These are phyloP conservation scores for Brenthis ino DNA, from an alignment of 2,888 invertebrate genomes.

Conservation along the genomic window DNA sequence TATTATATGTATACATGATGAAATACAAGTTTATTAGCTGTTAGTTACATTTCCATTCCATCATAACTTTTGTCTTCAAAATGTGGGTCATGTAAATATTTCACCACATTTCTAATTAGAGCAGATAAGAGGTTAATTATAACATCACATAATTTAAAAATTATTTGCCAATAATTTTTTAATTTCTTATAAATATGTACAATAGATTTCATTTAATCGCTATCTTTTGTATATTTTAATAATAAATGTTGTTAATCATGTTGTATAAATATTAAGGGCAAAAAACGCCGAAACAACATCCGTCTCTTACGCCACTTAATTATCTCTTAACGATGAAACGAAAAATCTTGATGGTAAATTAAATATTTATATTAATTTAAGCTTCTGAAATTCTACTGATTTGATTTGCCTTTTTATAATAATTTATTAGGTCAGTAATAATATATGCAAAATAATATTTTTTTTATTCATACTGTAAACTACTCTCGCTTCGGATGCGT, in stretches of 20 bases:
- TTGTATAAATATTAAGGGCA: neutral
- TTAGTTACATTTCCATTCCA: neutral
- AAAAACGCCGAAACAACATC: neutral
- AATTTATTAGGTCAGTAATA: neutral
- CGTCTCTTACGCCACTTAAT: slow-evolving; percentile 13
- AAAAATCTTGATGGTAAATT: slow-evolving; percentile 5
- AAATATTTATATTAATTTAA: neutral
- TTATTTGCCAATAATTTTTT: slow-evolving; percentile 1
- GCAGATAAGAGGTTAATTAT: slow-evolving; percentile 2
- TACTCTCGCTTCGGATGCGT: too few relatives aligned
- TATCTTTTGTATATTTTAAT: neutral
- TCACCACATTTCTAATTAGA: slow-evolving; percentile 6
- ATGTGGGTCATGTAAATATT: slow-evolving; percentile 8
- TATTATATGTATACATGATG: too few relatives aligned
- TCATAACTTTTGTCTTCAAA: slow-evolving; percentile 3
- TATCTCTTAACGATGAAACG: slow-evolving; percentile 4
- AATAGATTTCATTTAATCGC: neutral
- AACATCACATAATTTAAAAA: slow-evolving; percentile 1
- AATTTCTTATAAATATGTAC: slow-evolving; percentile 9
- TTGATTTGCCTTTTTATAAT: neutral
- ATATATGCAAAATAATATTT: neutral
- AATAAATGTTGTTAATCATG: neutral
- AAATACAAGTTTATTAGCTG: too few relatives aligned
- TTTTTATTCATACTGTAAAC: too few relatives aligned
- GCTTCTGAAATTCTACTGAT: neutral